Evolutionary conservation across 2,888 invertebrate genomes (phyloP), one percentile per base, ranked within the genome.

Genomic region (Dorcus parallelipipedus): DNA sequence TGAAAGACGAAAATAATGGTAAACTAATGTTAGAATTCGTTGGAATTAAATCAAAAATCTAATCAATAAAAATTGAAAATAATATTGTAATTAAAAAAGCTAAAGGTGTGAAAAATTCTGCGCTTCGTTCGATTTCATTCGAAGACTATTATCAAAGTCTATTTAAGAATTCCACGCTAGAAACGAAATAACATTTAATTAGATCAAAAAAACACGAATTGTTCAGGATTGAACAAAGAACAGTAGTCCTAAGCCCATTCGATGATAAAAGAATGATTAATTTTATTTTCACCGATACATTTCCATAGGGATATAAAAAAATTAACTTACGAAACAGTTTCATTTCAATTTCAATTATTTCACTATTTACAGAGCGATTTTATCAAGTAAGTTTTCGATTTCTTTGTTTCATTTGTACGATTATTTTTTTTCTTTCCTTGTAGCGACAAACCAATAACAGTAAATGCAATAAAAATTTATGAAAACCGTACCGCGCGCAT

Each of bases 401-500:
- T 14, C 14, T 14, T 14, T 14, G 14, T 14, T 14, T 14, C 1
- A 14, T 14, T 14, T 14, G 14, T 14, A 14, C 14, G 14, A 14
- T 14, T 14, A 14, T 14, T 14, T 14, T 14, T 14, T 14, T 14
- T 14, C 14, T 14, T 14, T 14, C 14, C 14, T 14, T 14, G 14
- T 14, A 14, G 14, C 14, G 14, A 14, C 14, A 14, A 14, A 14
- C 14, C 14, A 14, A 14, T 14, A 14, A 14, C 14, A 14, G 1
- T 1, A 14, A 14, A 14, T 1, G 14, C 14, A 14, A 10, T 59
- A 76, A 38, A 77, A 73, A 67, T 96, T 91, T 78, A 89, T 89
- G 1, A 95, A 93, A 73, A 77, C 96, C 17, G 84, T 88, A 2
- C 88, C 91, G 40, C 84, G 93, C 69, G 98, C 97, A 0, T 86